Base-by-base conservation (phyloP, 2,888 invertebrate genomes). In the Phaedon cochleariae region DNA sequence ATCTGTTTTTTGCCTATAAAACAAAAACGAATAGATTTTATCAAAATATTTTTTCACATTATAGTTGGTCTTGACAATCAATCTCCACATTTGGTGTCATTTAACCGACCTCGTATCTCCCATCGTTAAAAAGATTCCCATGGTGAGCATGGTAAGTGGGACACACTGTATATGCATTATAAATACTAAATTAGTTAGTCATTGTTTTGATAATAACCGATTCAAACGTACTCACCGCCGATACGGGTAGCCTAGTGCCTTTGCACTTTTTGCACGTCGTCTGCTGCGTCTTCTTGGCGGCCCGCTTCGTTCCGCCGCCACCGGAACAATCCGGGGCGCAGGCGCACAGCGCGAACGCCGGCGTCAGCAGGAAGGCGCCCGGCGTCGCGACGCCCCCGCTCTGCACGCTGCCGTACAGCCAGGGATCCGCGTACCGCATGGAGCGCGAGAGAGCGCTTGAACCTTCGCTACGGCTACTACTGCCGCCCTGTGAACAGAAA, bases 361-460 rank as follows among this genome's bases (percentile, higher is more conserved):
- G 90, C 54, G 89, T 86, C 26, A 83, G 73, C 6, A 82, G 72
- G 17, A 82, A 71, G 9, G 80, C 73, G 72, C 81, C 76, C 37
- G 71, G 85, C 82, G 64, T 67, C 60, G 18, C 86, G 59, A 17
- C 86, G 1, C 63, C 92, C 85, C 82, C 93, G 93, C 84, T 93
- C 93, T 71, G 91, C 87, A 92, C 90, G 37, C 92, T 92, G 75
- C 93, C 92, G 79, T 94, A 94, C 15, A 94, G 87, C 94, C 94
- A 94, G 61, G 93, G 92, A 79, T 94, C 92, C 37, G 92, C 92
- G 84, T 92, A 92, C 81, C 91, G 90, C 93, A 94, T 93, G 78
- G 93, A 92, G 81, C 92, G 91, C 64, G 92, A 91, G 59, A 93
- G 82, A n/a, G 92, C 89, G 76, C 90, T n/a, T n/a, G n/a, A n/a